These are phyloP conservation scores for Phoebastria nigripes DNA, from an alignment of 2,797 vertebrate species.

Conservation along the genomic window DNA sequence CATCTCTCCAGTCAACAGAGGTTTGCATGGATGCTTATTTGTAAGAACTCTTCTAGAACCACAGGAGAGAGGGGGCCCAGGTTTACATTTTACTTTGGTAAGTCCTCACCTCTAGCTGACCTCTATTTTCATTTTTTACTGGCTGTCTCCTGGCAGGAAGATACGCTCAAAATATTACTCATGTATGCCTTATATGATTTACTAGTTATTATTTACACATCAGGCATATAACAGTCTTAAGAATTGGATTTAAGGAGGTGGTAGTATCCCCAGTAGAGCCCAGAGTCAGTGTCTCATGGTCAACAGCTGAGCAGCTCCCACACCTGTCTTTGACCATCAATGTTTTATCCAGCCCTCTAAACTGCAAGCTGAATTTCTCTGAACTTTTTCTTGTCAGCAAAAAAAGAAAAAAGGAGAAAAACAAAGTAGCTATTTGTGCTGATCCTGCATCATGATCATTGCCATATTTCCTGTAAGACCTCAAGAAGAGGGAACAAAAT, in stretches of 20 bases:
- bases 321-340: background rate
- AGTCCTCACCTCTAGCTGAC: background rate
- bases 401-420: background rate
- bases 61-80: background rate
- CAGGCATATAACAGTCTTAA: background rate
- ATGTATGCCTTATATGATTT: background rate
- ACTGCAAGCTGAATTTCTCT: background rate
- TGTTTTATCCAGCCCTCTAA: background rate
- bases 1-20: background rate
- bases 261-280: background rate
- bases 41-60: background rate
- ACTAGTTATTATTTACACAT: background rate
- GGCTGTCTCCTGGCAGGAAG: background rate
- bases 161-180: background rate
- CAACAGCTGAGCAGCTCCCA: background rate
- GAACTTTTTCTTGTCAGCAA: background rate
- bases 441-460: background rate
- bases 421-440: conserved; percentile 39
- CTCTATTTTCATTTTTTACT: background rate
- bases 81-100: background rate
- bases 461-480: conserved; percentile 41
- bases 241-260: background rate
- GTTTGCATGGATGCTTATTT: background rate
- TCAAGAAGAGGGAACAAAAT: conserved; percentile 31
- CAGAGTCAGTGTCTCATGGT: background rate